These are phyloP conservation scores for Cervus canadensis DNA, from an alignment of 2,113 vertebrate species.

Conservation along the genomic window DNA sequence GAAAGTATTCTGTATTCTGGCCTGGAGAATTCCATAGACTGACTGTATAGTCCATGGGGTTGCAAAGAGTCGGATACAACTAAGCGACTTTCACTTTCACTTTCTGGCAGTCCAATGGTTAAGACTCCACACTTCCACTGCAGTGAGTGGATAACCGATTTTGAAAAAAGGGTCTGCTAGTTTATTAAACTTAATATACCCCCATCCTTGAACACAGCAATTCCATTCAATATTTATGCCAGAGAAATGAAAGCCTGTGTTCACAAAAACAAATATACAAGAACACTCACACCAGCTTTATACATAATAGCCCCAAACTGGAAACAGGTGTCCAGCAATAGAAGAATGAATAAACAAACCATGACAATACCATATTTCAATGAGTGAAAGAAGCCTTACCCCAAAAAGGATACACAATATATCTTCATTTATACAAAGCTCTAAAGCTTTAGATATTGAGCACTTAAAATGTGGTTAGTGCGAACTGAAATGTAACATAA, in stretches of 20 bases:
- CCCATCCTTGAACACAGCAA: neutral
- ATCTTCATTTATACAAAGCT: neutral
- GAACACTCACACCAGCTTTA: neutral
- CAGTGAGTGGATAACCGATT: neutral
- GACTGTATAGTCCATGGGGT: neutral
- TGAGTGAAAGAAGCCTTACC: neutral
- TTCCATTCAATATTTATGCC: neutral
- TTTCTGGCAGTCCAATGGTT: neutral
- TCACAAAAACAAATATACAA: neutral
- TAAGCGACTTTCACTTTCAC: no score
- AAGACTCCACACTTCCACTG: neutral
- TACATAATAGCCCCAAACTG: neutral
- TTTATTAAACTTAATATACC: neutral
- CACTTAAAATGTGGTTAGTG: neutral
- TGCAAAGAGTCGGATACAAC: no score
- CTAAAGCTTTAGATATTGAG: neutral
- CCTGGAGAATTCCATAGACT: neutral
- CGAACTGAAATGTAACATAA: neutral
- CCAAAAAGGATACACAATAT: neutral
- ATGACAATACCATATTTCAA: neutral
- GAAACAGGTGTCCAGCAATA: neutral
- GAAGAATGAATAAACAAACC: neutral
- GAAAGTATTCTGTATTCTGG: neutral
- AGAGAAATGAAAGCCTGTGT: neutral
- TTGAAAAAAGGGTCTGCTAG: neutral